Base-by-base conservation (phyloP, 2,797 vertebrate genomes). In the Cephalopachus bancanus region DNA sequence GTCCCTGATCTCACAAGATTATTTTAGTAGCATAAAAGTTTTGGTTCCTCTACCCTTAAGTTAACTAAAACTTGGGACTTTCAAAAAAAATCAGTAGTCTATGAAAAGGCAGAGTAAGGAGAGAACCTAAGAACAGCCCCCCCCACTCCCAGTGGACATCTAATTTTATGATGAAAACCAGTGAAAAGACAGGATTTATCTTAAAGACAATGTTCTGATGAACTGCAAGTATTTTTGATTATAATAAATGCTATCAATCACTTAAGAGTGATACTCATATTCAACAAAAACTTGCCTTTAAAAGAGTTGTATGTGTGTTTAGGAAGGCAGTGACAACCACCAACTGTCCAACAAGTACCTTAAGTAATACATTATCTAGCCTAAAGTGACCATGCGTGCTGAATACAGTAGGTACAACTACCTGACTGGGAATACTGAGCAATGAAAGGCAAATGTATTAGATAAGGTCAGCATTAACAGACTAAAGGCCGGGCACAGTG, bases 1-100 rank as follows among this genome's bases (percentile, higher is more conserved):
- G 3, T 62, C 19, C 15, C 19, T 22, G 8, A 69, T 10, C 10
- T 67, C 67, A 89, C 22, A 86, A 53, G 22, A 24, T 22, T 80
- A 84, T 78, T 92, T 91, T 78, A 95, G 28, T 59, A 87, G 37
- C 55, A 89, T 62, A 67, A 57, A 96, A 95, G 51, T 74, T 95
- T 65, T 93, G 33, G 49, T 22, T 93, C 15, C 22, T 81, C 37
- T 83, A 24, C 17, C 15, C 37, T 78, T 74, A 91, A 91, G 16
- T 86, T 91, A 37, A 75, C 10, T 53, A 81, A 94, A 91, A 49
- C 20, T 16, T 55, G 20, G 10, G 10, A 16, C 62, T 95, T 76
- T 88, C 71, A 89, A 95, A 74, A 44, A 44, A 92, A 44, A 53
- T 51, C 19, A 51, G 20, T 59, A 15, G 37, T 30, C 64, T 17